Base-by-base conservation (phyloP, 2,797 vertebrate species). In the Poecilia velifera region DNA sequence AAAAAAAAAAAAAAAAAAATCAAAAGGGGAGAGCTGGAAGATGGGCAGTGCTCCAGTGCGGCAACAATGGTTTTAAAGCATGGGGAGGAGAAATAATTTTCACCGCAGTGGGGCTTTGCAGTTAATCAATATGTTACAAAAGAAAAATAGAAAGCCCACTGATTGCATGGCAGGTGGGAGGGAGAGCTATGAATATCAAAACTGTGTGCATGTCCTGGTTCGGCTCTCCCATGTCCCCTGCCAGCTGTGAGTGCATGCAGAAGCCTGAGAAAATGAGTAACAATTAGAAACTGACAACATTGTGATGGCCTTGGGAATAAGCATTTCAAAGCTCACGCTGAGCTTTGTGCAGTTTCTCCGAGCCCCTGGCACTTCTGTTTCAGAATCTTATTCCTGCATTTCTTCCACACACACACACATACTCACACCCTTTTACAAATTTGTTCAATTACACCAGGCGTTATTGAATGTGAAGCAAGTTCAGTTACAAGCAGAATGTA, bases 201-300 rank as follows among this genome's bases (percentile, higher is more conserved):
- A 62, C 53, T 20, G 39, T 62, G 77, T 64, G 55, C 41, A 59
- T 76, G 82, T 84, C 70, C 55, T 59, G 66, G 45, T 57, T 74
- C 76, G 28, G 55, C 75, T 66, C 28, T 5, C 18, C 25, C 41
- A 34, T 36, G 28, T 80, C 45, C 31, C 34, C 34, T 28, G 20
- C 75, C 84, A 70, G 84, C 89, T 87, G 88, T 0, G 79, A 81
- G 55, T 4, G 13, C 73, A 80, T 41, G 66, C 78, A 76, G 79
- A 72, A 85, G 79, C 43, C 64, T 51, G 73, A 82, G 82, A 82
- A 89, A 90, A 91, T 73, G 73, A 91, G 83, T 74, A 53, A 82
- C 80, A 82, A 90, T 89, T 90, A 90, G 84, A 89, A 90, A 89
- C 86, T 51, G 12, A 86, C 89, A 82, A 64, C 49, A 66, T 22